Conservation (phyloP, 2,113 vertebrate genomes). For the Dunckerocampus dactyliophorus region DNA sequence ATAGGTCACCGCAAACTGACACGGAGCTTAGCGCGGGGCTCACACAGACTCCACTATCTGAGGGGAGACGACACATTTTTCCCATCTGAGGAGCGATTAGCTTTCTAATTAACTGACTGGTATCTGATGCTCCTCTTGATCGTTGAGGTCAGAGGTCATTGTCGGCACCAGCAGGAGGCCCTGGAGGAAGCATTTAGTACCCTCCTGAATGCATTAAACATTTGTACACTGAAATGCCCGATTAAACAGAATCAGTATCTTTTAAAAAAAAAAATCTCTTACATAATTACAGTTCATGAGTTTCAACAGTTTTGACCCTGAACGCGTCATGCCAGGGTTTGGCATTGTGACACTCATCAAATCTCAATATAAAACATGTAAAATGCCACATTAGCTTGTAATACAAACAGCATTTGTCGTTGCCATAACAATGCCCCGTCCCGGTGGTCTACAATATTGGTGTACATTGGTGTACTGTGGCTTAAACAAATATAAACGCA, state of each 20-base stretch:
- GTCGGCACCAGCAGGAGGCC: constrained; percentile 2
- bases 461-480: too few species aligned
- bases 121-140: constrained; percentile 22
- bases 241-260: constrained; percentile 7
- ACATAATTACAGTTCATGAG: too few species aligned
- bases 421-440: too few species aligned
- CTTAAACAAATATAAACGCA: too few species aligned
- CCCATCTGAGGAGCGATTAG: constrained; percentile 41
- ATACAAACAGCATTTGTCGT: too few species aligned
- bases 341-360: too few species aligned
- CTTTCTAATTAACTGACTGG: constrained; percentile 49
- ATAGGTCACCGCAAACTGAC: constrained; percentile 52
- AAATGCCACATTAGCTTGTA: too few species aligned
- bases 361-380: too few species aligned
- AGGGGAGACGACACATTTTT: constrained; percentile 30
- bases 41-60: constrained; percentile 18
- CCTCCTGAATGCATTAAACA: background rate
- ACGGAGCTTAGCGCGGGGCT: constrained; percentile 26
- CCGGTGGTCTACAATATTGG: too few species aligned
- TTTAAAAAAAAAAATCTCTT: background rate
- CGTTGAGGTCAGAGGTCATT: constrained; percentile 41
- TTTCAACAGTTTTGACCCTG: too few species aligned
- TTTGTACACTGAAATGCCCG: too few species aligned
- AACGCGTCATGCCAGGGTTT: too few species aligned
- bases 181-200: constrained; percentile 7